Base-by-base conservation (phyloP, 2,888 invertebrate genomes). In the Meandrusa payeni region DNA sequence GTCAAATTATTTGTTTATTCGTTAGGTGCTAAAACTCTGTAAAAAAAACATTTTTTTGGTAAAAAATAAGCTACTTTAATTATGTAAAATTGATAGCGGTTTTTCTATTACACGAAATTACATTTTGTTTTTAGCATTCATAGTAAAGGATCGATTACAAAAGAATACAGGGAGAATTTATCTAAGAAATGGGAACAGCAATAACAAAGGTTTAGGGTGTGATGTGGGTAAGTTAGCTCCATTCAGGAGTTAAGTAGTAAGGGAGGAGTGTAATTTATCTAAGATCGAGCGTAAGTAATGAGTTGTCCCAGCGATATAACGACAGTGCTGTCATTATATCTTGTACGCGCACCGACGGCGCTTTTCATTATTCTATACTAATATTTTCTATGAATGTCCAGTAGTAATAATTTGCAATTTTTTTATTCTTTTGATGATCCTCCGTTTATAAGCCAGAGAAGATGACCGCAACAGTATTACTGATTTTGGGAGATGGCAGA, bases 241-340 rank as follows among this genome's bases (percentile, higher is more conserved):
- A 32, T 45, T 46, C 44, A 48, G 36, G 51, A 48, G 51, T 44
- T 46, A 44, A 51, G 48, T 46, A 44, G 48, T 46, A 29, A 61
- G 56, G 68, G 61, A 61, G 60, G 59, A 59, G 61, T 59, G 65
- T 71, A 69, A 68, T 72, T 71, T 76, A 76, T 76, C 75, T 72
- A 66, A 73, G 73, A 76, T 75, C 75, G 61, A 63, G 55, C 64
- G 69, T 75, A 75, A 76, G 76, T 76, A 76, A 76, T 75, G 73
- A 76, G 72, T 71, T 69, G 69, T 70, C 69, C 41, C 47, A 45
- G 46, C 41, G 44, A 46, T 46, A 40, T 47, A 47, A 26, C 39
- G 28, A 28, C 20, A 41, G 36, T 36, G 5, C 27, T 9, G 24
- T 11, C 28, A 26, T 41, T 42, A 39, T 32, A 39, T 34, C 42